phyloP scores from a whole-genome alignment of 2,113 vertebrate genomes.

The Orthonyx spaldingii region DNA sequence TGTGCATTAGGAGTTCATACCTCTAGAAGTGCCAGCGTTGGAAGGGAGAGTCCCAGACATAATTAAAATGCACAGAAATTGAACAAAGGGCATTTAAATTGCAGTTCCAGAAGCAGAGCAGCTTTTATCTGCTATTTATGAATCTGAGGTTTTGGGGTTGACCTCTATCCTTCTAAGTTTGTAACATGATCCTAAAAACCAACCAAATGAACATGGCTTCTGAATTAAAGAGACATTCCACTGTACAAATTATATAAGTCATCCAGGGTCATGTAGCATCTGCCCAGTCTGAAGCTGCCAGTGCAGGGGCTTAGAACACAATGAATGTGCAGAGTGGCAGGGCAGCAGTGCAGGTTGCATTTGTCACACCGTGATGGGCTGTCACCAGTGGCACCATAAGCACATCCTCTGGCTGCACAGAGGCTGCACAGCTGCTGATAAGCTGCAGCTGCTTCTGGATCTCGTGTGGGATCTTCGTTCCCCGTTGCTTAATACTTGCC shows the following conservation, averaged over 20 bases:
- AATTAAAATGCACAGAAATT: slow-evolving; percentile 10
- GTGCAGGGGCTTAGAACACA: background rate
- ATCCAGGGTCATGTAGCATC: background rate
- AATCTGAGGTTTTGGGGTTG: background rate
- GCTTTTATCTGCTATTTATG: slow-evolving; percentile 35
- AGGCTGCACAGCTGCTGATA: background rate
- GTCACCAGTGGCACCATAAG: background rate
- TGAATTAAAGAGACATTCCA: background rate
- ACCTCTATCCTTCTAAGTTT: background rate
- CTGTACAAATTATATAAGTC: background rate
- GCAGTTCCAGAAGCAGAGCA: background rate
- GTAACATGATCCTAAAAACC: background rate
- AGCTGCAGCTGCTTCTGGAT: background rate
- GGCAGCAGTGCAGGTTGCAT: background rate
- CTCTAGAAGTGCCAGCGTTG: background rate
- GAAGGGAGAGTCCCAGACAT: background rate
- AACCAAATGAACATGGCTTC: background rate
- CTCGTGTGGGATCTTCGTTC: background rate
- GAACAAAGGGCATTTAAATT: background rate
- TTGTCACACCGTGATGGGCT: background rate
- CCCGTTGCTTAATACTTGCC: background rate
- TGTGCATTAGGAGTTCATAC: background rate
- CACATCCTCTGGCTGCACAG: background rate
- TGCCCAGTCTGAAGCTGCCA: background rate
- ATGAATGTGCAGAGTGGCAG: background rate